A percentile compares a stretch with the other conserved stretches of the same genome.
Evolutionary conservation across 2,888 invertebrate species (phyloP).

Genomic region (Eupithecia tripunctaria): DNA sequence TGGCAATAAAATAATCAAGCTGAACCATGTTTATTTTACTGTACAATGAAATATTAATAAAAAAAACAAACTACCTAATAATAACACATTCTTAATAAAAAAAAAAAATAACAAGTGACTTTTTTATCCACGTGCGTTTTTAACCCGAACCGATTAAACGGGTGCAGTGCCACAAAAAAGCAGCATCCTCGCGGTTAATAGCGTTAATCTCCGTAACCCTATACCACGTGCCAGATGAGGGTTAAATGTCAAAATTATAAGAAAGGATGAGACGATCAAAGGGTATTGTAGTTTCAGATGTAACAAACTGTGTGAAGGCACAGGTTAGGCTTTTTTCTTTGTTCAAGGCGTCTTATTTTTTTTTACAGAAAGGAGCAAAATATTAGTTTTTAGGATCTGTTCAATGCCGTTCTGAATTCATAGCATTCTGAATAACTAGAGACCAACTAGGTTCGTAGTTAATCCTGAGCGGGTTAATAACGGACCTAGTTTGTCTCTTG

Average conservation of each 20-base stretch:
- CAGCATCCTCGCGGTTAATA: slow-evolving; percentile 78
- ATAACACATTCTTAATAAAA: not conserved
- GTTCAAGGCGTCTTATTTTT: not conserved
- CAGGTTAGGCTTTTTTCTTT: not conserved
- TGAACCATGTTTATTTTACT: not conserved
- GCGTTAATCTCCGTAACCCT: slow-evolving; percentile 62
- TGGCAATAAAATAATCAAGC: not conserved
- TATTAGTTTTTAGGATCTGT: no score
- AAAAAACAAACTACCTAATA: not conserved
- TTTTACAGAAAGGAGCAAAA: not conserved
- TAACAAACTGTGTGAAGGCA: not conserved
- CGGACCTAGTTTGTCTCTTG: not conserved
- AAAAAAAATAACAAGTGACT: not conserved
- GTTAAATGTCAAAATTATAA: slow-evolving; percentile 55
- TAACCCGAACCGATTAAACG: slow-evolving; percentile 11
- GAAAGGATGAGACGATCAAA: slow-evolving; percentile 47
- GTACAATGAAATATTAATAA: not conserved
- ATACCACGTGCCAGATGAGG: slow-evolving; percentile 75
- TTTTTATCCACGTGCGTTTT: not conserved
- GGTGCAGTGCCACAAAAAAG: slow-evolving; percentile 36
- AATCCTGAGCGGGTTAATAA: not conserved
- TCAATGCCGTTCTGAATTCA: no score
- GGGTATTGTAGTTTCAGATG: slow-evolving; percentile 28
- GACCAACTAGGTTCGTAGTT: no score
- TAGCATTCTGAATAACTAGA: no score